Base-by-base conservation (phyloP, 2,797 vertebrate genomes). In the Lepidocolaptes lacrymiger region DNA sequence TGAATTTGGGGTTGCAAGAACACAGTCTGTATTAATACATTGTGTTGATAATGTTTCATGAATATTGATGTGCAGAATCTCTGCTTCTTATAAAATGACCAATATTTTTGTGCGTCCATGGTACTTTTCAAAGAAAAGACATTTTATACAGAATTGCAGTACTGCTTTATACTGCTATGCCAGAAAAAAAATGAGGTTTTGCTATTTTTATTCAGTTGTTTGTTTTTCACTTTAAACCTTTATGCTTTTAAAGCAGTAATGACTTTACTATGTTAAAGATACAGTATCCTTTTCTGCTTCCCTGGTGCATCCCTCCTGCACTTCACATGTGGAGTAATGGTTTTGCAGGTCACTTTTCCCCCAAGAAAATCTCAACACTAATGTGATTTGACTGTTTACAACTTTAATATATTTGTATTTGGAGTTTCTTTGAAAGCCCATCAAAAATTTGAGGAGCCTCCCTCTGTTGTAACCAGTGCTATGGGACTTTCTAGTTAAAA, bases 241-340 rank as follows among this genome's bases (percentile, higher is more conserved):
- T 54, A 46, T 52, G 64, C 49, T 89, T 97, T 95, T 88, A 89
- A 95, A 97, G 81, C 49, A 68, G 68, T 92, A 88, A 85, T 39
- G 61, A 81, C 49, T 84, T 78, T 37, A 66, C 46, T 68, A 28
- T 54, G 11, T 91, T 95, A 97, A 97, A 96, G 97, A 97, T 93
- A 97, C 80, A 94, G 96, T 98, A 97, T 97, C 97, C 92, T 95
- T 97, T 94, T 54, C 13, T 9, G n/a, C 44, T 92, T 73, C 22
- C 8, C 3, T 26, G 5, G 39, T 34, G n/a, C 51, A 73, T 58
- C 36, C 23, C 32, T 71, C 30, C 39, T n/a, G 37, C n/a, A 27
- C 28, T 58, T 59, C 6, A 19, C 46, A 19, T 4, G 3, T 6
- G 37, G 59, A 67, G 32, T 12, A 52, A 41, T 30, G 52, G 30